These are phyloP conservation scores for Phocoena sinus DNA, from an alignment of 2,113 vertebrate genomes.

Conservation along the genomic window DNA sequence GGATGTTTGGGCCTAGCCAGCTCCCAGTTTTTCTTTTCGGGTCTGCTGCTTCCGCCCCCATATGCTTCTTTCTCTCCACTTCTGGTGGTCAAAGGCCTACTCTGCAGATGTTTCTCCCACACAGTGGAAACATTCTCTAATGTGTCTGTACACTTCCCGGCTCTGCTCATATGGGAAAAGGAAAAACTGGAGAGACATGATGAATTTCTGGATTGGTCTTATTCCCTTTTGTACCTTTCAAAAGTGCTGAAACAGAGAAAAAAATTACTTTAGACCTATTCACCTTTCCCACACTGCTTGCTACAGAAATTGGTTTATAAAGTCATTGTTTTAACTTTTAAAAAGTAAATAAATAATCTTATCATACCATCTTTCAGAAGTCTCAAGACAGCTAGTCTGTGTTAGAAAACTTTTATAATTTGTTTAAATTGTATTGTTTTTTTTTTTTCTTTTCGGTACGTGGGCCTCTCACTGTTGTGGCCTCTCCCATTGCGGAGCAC, in stretches of 20 bases:
- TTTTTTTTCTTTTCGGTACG: too few relatives aligned
- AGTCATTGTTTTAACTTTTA: neutral
- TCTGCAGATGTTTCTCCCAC: slow-evolving; percentile 74
- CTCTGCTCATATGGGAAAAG: slow-evolving; percentile 52
- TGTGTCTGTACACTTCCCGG: slow-evolving; percentile 29
- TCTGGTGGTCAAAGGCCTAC: slow-evolving; percentile 36
- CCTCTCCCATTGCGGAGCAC: too few relatives aligned
- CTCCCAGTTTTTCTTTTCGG: slow-evolving; percentile 5
- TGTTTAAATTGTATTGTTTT: neutral
- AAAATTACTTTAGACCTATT: slow-evolving; percentile 54
- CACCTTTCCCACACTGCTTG: slow-evolving; percentile 48
- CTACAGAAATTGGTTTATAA: neutral
- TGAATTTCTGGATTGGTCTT: slow-evolving; percentile 38
- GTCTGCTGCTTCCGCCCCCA: neutral
- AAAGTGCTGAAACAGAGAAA: neutral
- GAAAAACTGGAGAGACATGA: slow-evolving; percentile 39
- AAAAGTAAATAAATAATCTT: neutral
- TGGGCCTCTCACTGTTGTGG: too few relatives aligned
- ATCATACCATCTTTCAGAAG: neutral
- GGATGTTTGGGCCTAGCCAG: neutral
- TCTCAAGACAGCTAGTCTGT: neutral
- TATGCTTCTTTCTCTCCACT: neutral
- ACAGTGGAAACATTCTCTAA: slow-evolving; percentile 61
- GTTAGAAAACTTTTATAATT: neutral
- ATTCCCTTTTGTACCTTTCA: slow-evolving; percentile 31